Percentiles rank a stretch among this genome's conserved stretches.
Conservation (phyloP, 2,113 vertebrate genomes). For the Halichoerus grypus region DNA sequence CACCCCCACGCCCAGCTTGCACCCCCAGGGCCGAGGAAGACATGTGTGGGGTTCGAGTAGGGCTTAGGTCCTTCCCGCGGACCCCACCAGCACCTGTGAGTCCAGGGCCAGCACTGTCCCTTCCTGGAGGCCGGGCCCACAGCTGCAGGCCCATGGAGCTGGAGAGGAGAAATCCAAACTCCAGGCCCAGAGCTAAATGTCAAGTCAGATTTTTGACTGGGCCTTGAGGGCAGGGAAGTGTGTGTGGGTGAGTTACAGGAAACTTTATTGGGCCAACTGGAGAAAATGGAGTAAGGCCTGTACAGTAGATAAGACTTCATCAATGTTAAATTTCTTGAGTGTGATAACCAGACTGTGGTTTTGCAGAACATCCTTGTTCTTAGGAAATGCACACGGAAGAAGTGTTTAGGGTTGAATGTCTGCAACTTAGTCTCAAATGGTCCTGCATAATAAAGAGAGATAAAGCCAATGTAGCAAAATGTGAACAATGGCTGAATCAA, state of each 20-base stretch:
- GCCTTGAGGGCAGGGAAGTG: too few species aligned
- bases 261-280: background rate
- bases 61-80: background rate
- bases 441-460: background rate
- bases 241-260: background rate
- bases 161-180: background rate
- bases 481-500: background rate
- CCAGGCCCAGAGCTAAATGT: background rate
- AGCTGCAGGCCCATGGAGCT: background rate
- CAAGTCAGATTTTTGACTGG: background rate
- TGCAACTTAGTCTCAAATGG: constrained; percentile 14
- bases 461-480: background rate
- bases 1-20: background rate
- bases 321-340: background rate
- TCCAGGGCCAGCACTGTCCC: background rate
- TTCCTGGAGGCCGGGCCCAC: background rate
- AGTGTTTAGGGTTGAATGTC: background rate
- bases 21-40: background rate
- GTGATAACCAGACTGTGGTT: background rate
- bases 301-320: too few species aligned
- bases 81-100: background rate
- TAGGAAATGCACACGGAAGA: background rate
- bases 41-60: background rate
- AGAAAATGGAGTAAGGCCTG: background rate
- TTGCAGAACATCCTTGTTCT: background rate